Evolutionary conservation across 2,113 vertebrate species (phyloP).

Genomic region (Pomatostomus ruficeps): DNA sequence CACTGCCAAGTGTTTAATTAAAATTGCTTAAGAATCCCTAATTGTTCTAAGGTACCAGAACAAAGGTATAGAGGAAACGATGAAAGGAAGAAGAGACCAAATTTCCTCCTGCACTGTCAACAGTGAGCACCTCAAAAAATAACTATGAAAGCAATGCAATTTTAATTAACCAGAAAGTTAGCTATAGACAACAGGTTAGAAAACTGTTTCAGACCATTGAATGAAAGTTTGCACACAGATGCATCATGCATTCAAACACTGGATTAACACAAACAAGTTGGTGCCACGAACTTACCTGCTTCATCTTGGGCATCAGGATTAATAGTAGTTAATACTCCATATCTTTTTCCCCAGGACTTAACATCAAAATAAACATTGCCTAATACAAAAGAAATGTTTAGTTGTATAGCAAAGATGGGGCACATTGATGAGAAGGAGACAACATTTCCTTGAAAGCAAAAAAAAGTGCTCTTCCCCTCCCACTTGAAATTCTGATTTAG

Average conservation of each 20-base stretch:
- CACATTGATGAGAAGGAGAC: neutral
- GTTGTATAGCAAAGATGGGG: neutral
- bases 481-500: neutral
- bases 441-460: neutral
- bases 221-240: neutral
- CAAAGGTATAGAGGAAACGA: neutral
- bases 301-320: conserved; percentile 57
- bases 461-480: neutral
- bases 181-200: neutral
- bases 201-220: neutral
- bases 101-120: neutral
- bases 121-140: neutral
- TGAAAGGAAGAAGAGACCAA: neutral
- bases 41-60: neutral
- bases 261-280: neutral
- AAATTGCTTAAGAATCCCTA: neutral
- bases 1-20: neutral
- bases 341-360: conserved; percentile 79
- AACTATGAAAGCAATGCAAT: accelerated
- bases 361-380: conserved; percentile 95
- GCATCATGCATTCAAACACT: neutral
- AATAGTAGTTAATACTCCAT: conserved; percentile 76
- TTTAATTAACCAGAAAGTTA: neutral
- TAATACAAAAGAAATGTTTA: conserved; percentile 53
- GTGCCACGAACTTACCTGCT: conserved; percentile 67